Evolutionary conservation across 1,140 invertebrate species (phyloP).

Genomic region (Bathynomus jamesi): DNA sequence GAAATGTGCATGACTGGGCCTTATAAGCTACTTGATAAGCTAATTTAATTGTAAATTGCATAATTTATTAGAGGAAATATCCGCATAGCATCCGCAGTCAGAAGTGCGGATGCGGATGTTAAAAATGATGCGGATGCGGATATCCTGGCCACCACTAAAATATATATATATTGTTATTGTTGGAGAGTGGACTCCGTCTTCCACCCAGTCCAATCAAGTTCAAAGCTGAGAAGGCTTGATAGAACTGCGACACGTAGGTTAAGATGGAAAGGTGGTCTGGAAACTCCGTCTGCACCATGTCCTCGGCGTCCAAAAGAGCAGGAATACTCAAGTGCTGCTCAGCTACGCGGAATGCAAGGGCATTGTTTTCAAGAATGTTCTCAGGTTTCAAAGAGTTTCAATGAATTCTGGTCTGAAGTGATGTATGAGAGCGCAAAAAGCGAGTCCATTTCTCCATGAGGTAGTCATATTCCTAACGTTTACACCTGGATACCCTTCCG

Average conservation of each 20-base stretch:
- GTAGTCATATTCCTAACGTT: conserved; percentile 85
- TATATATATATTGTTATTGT: too few species aligned
- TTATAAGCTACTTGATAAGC: too few species aligned
- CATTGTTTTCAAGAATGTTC: conserved; percentile 84
- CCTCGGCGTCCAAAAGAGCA: conserved; percentile 84
- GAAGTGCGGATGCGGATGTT: too few species aligned
- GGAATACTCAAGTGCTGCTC: conserved; percentile 85
- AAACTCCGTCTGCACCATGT: conserved; percentile 80
- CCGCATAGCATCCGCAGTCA: too few species aligned
- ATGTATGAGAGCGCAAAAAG: conserved; percentile 92
- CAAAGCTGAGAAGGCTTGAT: conserved; percentile 60
- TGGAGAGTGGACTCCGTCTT: too few species aligned
- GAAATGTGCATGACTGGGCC: too few species aligned
- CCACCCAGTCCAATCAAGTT: too few species aligned
- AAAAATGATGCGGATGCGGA: too few species aligned
- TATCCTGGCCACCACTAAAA: too few species aligned
- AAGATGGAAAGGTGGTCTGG: conserved; percentile 85
- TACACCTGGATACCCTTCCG: conserved; percentile 78
- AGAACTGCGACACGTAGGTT: conserved; percentile 84
- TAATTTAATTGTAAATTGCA: too few species aligned
- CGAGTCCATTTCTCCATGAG: conserved; percentile 83
- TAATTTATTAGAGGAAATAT: too few species aligned
- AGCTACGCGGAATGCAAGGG: conserved; percentile 78
- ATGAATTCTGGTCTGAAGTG: conserved; percentile 65
- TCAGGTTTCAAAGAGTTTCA: conserved; percentile 72